Evolutionary conservation across 2,888 invertebrate genomes (phyloP).

Genomic region (Drosophila parthenogenetica): DNA sequence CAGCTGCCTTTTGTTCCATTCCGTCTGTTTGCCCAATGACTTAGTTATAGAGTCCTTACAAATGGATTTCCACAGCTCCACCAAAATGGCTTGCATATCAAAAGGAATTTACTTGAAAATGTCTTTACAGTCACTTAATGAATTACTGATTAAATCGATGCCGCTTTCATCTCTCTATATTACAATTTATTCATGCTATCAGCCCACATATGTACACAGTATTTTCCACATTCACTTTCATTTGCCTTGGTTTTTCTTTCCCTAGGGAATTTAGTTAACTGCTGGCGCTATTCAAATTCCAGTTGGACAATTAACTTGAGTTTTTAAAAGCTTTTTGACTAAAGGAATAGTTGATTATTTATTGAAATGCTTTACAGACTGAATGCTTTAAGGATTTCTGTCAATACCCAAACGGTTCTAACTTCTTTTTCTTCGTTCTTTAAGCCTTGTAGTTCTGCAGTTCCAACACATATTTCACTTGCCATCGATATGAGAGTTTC

Average conservation of each 20-base stretch:
- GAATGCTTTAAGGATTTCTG: no score
- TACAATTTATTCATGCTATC: constrained; percentile 14
- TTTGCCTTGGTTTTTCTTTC: not conserved
- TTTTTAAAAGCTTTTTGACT: not conserved
- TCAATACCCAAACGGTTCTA: no score
- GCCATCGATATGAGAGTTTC: not conserved
- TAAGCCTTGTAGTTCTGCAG: no score
- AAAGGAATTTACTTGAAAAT: constrained; percentile 13
- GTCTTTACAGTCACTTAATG: constrained; percentile 30
- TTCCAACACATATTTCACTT: not conserved
- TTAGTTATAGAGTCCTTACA: constrained; percentile 55
- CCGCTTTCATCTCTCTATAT: constrained; percentile 1
- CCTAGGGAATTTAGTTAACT: constrained; percentile 5
- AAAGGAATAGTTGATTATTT: no score
- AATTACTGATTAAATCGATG: constrained; percentile 36
- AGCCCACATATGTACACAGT: not conserved
- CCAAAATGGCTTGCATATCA: constrained; percentile 14
- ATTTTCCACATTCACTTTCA: constrained; percentile 1
- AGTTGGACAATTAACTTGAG: constrained; percentile 1
- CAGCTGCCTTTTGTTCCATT: constrained; percentile 5
- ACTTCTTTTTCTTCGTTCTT: no score
- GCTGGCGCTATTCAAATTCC: not conserved
- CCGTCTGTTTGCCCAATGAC: constrained; percentile 50
- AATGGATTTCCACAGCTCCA: constrained; percentile 23
- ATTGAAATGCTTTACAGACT: no score